These are phyloP conservation scores for Acheta domesticus DNA, from an alignment of 2,888 invertebrate species.

Conservation along the genomic window DNA sequence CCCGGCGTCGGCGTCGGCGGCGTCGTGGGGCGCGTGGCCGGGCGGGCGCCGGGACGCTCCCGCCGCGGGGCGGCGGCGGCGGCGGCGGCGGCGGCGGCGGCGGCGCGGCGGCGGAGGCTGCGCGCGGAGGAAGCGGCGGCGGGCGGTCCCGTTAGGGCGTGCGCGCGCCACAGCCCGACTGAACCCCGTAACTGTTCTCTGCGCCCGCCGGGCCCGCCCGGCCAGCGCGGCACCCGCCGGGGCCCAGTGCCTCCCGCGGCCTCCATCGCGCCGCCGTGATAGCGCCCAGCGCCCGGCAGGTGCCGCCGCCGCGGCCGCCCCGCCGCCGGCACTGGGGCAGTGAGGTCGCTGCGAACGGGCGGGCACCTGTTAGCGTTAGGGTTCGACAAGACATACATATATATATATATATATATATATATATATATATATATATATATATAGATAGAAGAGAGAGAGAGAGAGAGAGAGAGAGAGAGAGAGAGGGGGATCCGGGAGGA, in stretches of 20 bases:
- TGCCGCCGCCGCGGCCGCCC: background rate
- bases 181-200: slow-evolving; percentile 6
- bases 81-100: background rate
- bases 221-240: background rate
- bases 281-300: background rate
- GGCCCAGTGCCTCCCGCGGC: background rate
- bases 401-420: no score
- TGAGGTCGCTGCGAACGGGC: no score
- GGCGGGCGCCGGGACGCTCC: background rate
- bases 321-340: background rate
- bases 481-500: no score
- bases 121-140: no score
- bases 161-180: background rate
- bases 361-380: no score
- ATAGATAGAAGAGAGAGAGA: no score
- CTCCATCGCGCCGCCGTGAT: background rate
- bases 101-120: no score
- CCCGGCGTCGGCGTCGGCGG: background rate
- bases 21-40: background rate
- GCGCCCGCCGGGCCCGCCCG: background rate
- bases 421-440: no score
- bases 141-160: background rate
- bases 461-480: no score
- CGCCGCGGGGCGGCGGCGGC: background rate
- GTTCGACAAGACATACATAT: no score